phyloP scores from a whole-genome alignment of 2,797 vertebrate genomes.

The Premnoplex brunnescens region DNA sequence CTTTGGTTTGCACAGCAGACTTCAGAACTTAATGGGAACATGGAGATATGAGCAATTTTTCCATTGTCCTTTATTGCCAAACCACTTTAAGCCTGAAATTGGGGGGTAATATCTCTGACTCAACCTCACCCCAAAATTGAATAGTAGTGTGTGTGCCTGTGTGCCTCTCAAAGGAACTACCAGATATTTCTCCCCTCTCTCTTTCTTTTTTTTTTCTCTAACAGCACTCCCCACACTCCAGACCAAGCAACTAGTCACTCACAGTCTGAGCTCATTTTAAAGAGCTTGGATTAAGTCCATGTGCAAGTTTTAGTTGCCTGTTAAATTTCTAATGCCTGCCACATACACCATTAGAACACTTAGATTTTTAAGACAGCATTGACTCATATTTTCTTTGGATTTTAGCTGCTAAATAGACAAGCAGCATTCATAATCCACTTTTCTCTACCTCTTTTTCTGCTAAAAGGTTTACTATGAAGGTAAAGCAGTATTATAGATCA shows the following conservation, averaged over 20 bases:
- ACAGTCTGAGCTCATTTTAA: slow-evolving; percentile 69
- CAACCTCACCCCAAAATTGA: slow-evolving; percentile 62
- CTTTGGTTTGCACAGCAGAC: slow-evolving; percentile 70
- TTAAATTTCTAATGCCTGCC: slow-evolving; percentile 66
- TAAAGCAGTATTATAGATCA: neutral
- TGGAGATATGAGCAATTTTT: slow-evolving; percentile 64
- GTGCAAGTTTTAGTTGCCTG: slow-evolving; percentile 57
- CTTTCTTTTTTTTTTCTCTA: neutral
- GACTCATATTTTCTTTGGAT: slow-evolving; percentile 29
- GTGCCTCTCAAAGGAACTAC: slow-evolving; percentile 14
- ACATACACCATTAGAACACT: slow-evolving; percentile 50
- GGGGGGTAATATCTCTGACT: slow-evolving; percentile 67
- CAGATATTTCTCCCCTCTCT: neutral
- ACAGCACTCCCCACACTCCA: slow-evolving; percentile 29
- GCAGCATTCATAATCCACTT: neutral
- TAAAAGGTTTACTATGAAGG: neutral
- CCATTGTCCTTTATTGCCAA: slow-evolving; percentile 65
- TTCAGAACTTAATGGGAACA: slow-evolving; percentile 59
- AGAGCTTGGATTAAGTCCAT: slow-evolving; percentile 64
- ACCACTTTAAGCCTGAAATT: slow-evolving; percentile 66
- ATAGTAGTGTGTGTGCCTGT: neutral
- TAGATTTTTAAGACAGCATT: slow-evolving; percentile 29
- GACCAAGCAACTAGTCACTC: slow-evolving; percentile 56
- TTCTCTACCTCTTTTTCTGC: neutral
- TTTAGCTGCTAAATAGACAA: slow-evolving; percentile 16